Percentiles rank a stretch among this genome's conserved stretches.
phyloP scores from a whole-genome alignment of 30 jellyfish, hydroid and myxozoan genomes.

The Aurelia aurita complex sp. Pacific region DNA sequence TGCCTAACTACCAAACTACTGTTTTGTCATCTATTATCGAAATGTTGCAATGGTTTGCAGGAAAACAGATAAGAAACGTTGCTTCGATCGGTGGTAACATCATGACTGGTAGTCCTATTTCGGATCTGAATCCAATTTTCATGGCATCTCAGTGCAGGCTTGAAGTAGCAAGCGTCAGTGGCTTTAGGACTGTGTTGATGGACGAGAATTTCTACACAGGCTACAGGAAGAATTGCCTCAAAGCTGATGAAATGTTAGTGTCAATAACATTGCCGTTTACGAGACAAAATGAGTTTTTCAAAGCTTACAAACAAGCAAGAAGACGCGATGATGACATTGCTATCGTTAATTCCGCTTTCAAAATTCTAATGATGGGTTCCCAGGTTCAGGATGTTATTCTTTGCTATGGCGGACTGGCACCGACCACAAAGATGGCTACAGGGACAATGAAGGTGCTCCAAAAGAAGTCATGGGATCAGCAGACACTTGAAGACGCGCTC shows the following conservation, averaged over 20 bases:
- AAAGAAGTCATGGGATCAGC: not conserved
- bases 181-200: constrained; percentile 3
- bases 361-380: not conserved
- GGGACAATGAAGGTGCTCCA: constrained; percentile 10
- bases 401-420: constrained; percentile 48
- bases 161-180: constrained; percentile 18
- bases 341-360: constrained; percentile 36
- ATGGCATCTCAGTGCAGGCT: constrained; percentile 43
- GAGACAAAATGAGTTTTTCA: not conserved
- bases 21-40: constrained; percentile 19
- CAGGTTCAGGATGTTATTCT: not conserved
- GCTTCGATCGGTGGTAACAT: constrained; percentile 24
- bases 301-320: constrained; percentile 38
- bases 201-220: constrained; percentile 28
- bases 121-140: constrained; percentile 38
- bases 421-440: constrained; percentile 12
- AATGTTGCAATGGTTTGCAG: constrained; percentile 59
- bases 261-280: constrained; percentile 31
- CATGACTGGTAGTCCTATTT: constrained; percentile 33
- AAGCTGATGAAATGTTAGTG: constrained; percentile 15
- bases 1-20: not conserved
- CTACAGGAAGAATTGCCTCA: constrained; percentile 29
- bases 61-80: constrained; percentile 35
- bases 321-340: constrained; percentile 60
- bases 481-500: constrained; percentile 1